Evolutionary conservation across 1,140 invertebrate genomes (phyloP).

Genomic region (Zelostemma sp.): DNA sequence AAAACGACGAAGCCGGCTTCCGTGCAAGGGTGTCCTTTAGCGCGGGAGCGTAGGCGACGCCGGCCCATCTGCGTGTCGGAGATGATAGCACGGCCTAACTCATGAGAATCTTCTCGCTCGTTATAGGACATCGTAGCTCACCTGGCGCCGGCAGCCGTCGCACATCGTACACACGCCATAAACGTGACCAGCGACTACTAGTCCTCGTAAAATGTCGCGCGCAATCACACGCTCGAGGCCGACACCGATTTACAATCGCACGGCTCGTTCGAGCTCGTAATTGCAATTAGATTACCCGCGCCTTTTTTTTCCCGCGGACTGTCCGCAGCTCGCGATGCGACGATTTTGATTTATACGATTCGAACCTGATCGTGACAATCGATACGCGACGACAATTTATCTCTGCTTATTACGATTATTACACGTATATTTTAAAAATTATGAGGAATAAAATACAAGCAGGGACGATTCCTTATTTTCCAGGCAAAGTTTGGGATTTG

Average conservation of each 20-base stretch:
- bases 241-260: slow-evolving; percentile 34
- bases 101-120: slow-evolving; percentile 6
- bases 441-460: too few relatives aligned
- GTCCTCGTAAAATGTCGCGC: slow-evolving; percentile 33
- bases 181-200: slow-evolving; percentile 11
- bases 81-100: slow-evolving; percentile 1
- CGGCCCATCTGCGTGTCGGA: slow-evolving; percentile 18
- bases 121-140: slow-evolving; percentile 17
- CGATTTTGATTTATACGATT: too few relatives aligned
- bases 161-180: slow-evolving; percentile 30
- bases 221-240: slow-evolving; percentile 19
- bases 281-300: slow-evolving; percentile 5
- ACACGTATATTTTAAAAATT: too few relatives aligned
- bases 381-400: too few relatives aligned
- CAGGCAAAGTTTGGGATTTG: too few relatives aligned
- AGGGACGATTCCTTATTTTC: too few relatives aligned
- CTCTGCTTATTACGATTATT: too few relatives aligned
- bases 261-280: slow-evolving; percentile 8
- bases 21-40: slow-evolving; percentile 62
- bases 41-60: slow-evolving; percentile 25
- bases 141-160: slow-evolving; percentile 13
- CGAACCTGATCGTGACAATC: too few relatives aligned
- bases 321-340: background rate
- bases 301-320: slow-evolving; percentile 3
- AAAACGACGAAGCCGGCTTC: slow-evolving; percentile 68